These are phyloP conservation scores for Charina bottae DNA, from an alignment of 2,113 vertebrate species.

Conservation along the genomic window DNA sequence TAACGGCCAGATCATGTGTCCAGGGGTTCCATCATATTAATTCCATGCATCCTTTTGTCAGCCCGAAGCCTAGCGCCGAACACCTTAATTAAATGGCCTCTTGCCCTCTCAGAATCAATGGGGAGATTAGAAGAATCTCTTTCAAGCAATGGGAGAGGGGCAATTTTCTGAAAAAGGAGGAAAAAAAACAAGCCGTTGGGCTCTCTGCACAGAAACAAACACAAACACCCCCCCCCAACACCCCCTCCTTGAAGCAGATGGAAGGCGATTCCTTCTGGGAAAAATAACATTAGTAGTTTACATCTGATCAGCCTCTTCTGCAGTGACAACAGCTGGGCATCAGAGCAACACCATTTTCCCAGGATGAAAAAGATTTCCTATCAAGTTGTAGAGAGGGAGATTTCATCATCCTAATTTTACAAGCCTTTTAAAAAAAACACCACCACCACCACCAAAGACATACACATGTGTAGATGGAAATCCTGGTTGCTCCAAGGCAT, in stretches of 20 bases:
- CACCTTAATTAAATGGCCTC: background rate
- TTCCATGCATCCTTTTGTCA: too few species aligned
- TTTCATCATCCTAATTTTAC: constrained; percentile 14
- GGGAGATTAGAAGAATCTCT: background rate
- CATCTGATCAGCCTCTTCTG: constrained; percentile 17
- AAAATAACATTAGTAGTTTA: constrained; percentile 33
- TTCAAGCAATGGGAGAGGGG: background rate
- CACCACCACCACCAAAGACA: too few species aligned
- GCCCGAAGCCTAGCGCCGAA: too few species aligned
- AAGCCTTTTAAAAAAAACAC: background rate
- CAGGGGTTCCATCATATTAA: background rate
- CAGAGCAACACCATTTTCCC: constrained; percentile 3
- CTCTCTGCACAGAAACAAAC: background rate
- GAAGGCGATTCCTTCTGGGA: constrained; percentile 23
- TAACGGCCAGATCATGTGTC: background rate
- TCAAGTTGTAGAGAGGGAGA: constrained; percentile 2
- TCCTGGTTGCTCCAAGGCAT: background rate
- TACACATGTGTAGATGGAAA: background rate
- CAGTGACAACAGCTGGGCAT: constrained; percentile 30
- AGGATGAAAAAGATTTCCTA: constrained; percentile 8
- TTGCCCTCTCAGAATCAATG: background rate
- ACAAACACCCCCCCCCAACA: background rate
- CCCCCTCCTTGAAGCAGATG: constrained; percentile 14
- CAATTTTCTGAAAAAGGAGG: background rate
- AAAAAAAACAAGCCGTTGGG: background rate